Base-by-base conservation (phyloP, 2,797 vertebrate genomes). In the Pseudopleuronectes americanus region DNA sequence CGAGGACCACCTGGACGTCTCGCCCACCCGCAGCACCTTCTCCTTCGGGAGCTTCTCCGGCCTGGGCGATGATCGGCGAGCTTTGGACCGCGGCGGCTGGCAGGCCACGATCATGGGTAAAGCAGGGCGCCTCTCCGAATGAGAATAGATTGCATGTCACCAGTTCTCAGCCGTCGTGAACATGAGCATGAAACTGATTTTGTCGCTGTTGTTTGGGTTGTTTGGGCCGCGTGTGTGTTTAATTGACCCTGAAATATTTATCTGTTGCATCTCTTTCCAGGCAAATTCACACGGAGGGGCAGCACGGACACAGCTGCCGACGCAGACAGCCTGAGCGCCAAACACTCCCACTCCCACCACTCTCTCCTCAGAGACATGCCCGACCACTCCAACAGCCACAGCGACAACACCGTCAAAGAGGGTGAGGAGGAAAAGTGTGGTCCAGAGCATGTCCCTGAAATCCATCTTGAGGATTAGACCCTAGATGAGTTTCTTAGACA, bases 1-100 rank as follows among this genome's bases (percentile, higher is more conserved):
- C 0, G 98, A 99, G 43, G 97, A 99, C 71, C 97, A 98, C 80
- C 84, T 99, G 82, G 98, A 99, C 14, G 97, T 99, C 22, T 99
- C 98, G 0, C 98, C 98, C 4, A 99, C 98, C 2, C 96, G 98
- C 47, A 99, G 97, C 92, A 96, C 97, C 1, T 99, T 99, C 91
- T 99, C 98, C 57, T 99, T 99, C 0, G 96, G 97, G 6, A 99
- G 98, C 84, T 97, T 99, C 92, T 98, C 97, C 16, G 98, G 97
- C 10, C 92, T 97, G 0, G 97, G 97, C 1, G 98, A 99, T n/a
- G 98, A 99, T 23, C 94, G 97, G 3, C 94, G 97, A 24, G 81
- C 95, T 62, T 90, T 99, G 58, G 98, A 99, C 36, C 96, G 97
- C 16, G 95, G 95, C 8, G 97, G 97, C 56, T 99, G 98, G 98